Evolutionary conservation across 2,888 invertebrate species (phyloP).

Genomic region (Neelides folsomi): DNA sequence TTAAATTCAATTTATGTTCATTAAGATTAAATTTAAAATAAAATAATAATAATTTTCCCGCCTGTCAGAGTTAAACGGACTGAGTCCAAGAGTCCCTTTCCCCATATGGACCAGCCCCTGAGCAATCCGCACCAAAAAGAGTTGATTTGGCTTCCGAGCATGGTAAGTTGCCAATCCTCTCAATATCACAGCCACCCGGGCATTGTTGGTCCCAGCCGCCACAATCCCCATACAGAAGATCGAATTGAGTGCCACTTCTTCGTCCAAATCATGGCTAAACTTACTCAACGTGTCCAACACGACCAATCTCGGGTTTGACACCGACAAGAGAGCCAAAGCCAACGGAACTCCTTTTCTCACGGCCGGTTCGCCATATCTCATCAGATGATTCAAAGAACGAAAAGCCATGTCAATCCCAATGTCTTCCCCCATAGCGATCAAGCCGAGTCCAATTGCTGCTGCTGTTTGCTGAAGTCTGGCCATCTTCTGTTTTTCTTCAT

Average conservation of each 20-base stretch:
- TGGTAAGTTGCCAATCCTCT: slow-evolving; percentile 95
- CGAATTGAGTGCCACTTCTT: slow-evolving; percentile 95
- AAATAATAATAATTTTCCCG: no score
- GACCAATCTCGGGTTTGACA: slow-evolving; percentile 88
- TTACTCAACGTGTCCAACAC: slow-evolving; percentile 96
- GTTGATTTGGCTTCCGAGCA: slow-evolving; percentile 90
- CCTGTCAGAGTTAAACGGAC: slow-evolving; percentile 88
- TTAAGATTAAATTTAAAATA: no score
- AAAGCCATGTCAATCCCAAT: slow-evolving; percentile 98
- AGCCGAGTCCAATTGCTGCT: slow-evolving; percentile 91
- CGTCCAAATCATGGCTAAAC: slow-evolving; percentile 95
- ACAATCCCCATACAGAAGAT: slow-evolving; percentile 98
- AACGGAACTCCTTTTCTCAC: slow-evolving; percentile 92
- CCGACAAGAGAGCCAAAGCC: slow-evolving; percentile 86
- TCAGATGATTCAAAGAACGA: slow-evolving; percentile 83
- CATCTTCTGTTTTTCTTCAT: slow-evolving; percentile 37
- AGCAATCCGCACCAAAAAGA: slow-evolving; percentile 95
- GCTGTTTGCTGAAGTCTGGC: slow-evolving; percentile 77
- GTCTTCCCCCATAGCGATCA: slow-evolving; percentile 98
- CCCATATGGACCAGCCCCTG: slow-evolving; percentile 95
- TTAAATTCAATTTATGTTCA: no score
- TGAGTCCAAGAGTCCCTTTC: slow-evolving; percentile 92
- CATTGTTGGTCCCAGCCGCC: slow-evolving; percentile 76
- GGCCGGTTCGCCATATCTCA: slow-evolving; percentile 93
- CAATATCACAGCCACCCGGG: slow-evolving; percentile 88